Evolutionary conservation across 2,113 vertebrate species (phyloP), one percentile per base, ranked within the genome.

Genomic region (Gorsachius goisagi): DNA sequence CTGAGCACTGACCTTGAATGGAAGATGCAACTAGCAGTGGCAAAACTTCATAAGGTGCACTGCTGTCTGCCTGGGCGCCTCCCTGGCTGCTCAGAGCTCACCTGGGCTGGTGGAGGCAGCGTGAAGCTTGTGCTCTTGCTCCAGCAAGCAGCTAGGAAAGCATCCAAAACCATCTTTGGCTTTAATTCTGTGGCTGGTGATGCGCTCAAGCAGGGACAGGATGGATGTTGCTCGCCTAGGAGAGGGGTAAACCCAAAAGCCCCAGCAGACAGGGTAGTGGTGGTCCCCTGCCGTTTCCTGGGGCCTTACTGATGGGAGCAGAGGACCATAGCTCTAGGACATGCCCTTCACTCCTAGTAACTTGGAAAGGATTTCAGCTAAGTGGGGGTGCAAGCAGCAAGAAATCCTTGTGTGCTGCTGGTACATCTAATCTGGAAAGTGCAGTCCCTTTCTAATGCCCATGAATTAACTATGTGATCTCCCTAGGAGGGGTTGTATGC

Each of bases 11-110:
- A 60, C n/a, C 35, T 83, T 28, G n/a, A 21, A 23, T 69, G 13
- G 69, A 58, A 74, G 59, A 35, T 32, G 28, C 50, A 92, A 39
- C n/a, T 24, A 44, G 20, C 49, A 18, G 13, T 60, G 37, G 27
- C 33, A 68, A 52, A 92, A 67, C 30, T 68, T 78, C 1, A 0
- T 52, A 22, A 50, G 35, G 19, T 45, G 12, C 0, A 0, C 37
- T 66, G 35, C 52, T 91, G 47, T 39, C 62, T 1, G 1, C 37
- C n/a, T 63, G 71, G 13, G n/a, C 27, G 19, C 68, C 44, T 78
- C 41, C 11, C 50, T 35, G 52, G 21, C 49, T 87, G 9, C 56
- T 87, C 2, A 2, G 18, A 75, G 69, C 35, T 89, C n/a, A n/a
- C 22, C 14, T 72, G 52, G 52, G 28, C 28, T 72, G 26, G 23